A percentile compares a stretch with the other conserved stretches of the same genome.
Conservation (phyloP, 2,113 vertebrate species). For the Serilophus lunatus region DNA sequence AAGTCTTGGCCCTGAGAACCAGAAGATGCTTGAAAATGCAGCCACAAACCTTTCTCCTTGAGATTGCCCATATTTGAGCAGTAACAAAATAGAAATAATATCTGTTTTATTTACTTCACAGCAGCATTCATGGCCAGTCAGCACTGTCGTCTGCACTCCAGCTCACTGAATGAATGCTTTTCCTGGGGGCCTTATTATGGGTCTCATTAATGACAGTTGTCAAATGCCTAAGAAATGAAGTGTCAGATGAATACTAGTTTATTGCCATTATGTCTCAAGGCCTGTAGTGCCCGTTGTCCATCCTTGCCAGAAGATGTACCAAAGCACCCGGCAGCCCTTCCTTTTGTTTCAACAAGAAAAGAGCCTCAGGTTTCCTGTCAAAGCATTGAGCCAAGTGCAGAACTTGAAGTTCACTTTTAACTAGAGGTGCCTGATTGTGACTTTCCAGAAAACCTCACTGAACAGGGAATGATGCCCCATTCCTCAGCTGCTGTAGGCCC, state of each 20-base stretch:
- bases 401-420: background rate
- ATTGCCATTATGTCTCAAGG: background rate
- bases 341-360: background rate
- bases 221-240: background rate
- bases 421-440: background rate
- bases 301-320: background rate
- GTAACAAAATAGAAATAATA: background rate
- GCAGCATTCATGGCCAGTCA: background rate
- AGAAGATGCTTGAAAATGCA: background rate
- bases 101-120: background rate
- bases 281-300: background rate
- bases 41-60: background rate
- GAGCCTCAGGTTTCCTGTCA: background rate
- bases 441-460: background rate
- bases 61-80: background rate
- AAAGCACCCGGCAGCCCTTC: background rate
- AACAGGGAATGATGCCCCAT: accelerated
- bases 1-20: background rate
- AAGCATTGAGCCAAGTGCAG: accelerated
- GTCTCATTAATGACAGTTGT: background rate
- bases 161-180: background rate
- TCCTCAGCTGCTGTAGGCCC: background rate
- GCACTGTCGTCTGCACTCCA: background rate
- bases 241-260: background rate
- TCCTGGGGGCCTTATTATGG: background rate